These are phyloP conservation scores for Pachymerium ferrugineum DNA, from an alignment of 2,888 invertebrate species.

Conservation along the genomic window DNA sequence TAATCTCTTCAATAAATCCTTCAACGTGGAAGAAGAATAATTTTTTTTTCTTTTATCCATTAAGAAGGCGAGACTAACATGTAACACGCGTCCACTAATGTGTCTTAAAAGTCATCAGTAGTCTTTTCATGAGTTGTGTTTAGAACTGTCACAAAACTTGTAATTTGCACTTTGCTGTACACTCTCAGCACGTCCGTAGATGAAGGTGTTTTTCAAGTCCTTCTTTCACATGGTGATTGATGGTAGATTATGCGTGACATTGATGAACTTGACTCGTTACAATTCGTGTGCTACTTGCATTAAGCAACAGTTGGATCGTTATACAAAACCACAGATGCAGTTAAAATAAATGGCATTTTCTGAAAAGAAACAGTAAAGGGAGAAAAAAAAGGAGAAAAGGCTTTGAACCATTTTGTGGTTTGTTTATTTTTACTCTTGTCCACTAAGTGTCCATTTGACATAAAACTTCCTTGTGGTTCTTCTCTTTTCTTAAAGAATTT, in stretches of 20 bases:
- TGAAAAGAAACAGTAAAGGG: not conserved
- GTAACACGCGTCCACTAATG: not conserved
- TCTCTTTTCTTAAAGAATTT: not conserved
- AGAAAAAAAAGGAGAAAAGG: not conserved
- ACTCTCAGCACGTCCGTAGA: not conserved
- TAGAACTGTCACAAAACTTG: not conserved
- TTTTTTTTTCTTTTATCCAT: not conserved
- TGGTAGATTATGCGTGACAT: not conserved
- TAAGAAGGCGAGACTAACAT: conserved; percentile 13
- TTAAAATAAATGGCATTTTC: not conserved
- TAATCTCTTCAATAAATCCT: conserved; percentile 4
- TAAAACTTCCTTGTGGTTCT: not conserved
- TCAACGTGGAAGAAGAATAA: not conserved
- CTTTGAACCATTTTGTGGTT: conserved; percentile 3
- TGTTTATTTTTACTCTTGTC: not conserved
- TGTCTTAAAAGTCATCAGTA: not conserved
- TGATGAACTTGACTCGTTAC: not conserved
- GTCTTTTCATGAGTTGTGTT: not conserved
- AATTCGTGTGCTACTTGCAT: not conserved
- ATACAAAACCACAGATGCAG: not conserved
- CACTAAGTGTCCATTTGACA: not conserved
- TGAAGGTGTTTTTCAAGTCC: not conserved
- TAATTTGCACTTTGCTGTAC: not conserved
- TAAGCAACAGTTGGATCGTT: not conserved
- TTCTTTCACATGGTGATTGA: not conserved